Evolutionary conservation across 2,888 invertebrate species (phyloP).

Genomic region (Drosophila gaucha): DNA sequence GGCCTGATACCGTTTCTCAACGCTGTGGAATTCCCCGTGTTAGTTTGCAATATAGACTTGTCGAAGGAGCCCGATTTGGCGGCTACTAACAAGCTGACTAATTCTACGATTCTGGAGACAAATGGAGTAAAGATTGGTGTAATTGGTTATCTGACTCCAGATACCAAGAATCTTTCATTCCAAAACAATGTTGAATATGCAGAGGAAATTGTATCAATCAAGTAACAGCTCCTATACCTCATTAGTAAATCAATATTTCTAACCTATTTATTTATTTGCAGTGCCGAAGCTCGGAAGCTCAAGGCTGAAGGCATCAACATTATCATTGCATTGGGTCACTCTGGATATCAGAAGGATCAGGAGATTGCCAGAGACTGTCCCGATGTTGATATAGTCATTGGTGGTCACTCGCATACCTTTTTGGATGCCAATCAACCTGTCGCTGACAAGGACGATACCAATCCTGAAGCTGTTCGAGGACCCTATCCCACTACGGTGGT

Average conservation of each 20-base stretch:
- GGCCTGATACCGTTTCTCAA: conserved; percentile 91
- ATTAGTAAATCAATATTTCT: neutral
- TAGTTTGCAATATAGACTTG: conserved; percentile 92
- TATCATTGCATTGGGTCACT: conserved; percentile 95
- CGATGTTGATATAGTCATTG: conserved; percentile 93
- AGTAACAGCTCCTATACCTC: conserved; percentile 64
- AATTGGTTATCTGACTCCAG: conserved; percentile 94
- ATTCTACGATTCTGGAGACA: conserved; percentile 88
- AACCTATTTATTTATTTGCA: conserved; percentile 30
- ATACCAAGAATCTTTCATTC: conserved; percentile 88
- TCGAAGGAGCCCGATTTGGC: conserved; percentile 87
- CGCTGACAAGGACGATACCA: conserved; percentile 52
- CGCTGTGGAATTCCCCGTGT: conserved; percentile 89
- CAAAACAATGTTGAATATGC: conserved; percentile 87
- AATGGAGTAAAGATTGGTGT: conserved; percentile 90
- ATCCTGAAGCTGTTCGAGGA: conserved; percentile 84
- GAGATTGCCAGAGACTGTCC: conserved; percentile 91
- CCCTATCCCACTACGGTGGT: conserved; percentile 91
- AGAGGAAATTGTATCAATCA: conserved; percentile 90
- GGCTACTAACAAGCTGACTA: conserved; percentile 85
- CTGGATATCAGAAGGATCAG: conserved; percentile 92
- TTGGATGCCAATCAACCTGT: conserved; percentile 89
- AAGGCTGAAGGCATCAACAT: conserved; percentile 90
- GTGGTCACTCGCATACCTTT: conserved; percentile 96
- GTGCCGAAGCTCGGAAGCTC: conserved; percentile 88